Evolutionary conservation across 2,113 vertebrate genomes (phyloP).

Genomic region (Falcunculus frontatus): DNA sequence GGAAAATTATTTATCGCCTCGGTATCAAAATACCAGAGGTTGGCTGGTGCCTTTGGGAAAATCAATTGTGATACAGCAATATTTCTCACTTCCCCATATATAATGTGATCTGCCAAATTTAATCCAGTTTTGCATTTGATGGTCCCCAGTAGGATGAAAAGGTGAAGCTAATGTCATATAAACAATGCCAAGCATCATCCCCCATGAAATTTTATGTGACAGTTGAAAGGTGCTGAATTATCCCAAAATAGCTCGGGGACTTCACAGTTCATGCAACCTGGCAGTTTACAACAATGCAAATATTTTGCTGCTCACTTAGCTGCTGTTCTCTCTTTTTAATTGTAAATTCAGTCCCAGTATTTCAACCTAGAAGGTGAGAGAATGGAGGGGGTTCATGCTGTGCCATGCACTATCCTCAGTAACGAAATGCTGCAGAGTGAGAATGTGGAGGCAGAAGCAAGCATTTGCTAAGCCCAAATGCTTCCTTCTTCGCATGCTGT

Average conservation of each 20-base stretch:
- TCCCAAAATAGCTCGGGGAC: conserved; percentile 40
- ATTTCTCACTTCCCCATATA: conserved; percentile 57
- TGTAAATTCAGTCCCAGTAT: conserved; percentile 5
- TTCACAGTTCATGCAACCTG: conserved; percentile 49
- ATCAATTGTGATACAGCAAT: conserved; percentile 64
- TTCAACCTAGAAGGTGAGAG: background rate
- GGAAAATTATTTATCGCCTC: conserved; percentile 58
- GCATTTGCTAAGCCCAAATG: background rate
- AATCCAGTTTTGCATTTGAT: conserved; percentile 66
- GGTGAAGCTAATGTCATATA: conserved; percentile 66
- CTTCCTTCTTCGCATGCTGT: background rate
- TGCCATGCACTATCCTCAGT: background rate
- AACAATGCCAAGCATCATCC: conserved; percentile 61
- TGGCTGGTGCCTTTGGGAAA: conserved; percentile 60
- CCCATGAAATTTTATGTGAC: conserved; percentile 66
- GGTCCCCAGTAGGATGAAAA: conserved; percentile 62
- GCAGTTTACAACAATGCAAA: conserved; percentile 57
- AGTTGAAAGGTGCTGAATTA: conserved; percentile 68
- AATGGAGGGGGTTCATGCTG: background rate
- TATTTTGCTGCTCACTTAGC: conserved; percentile 54
- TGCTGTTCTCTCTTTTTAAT: conserved; percentile 44
- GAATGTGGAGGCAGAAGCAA: background rate
- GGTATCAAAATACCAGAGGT: conserved; percentile 60
- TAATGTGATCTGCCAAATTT: conserved; percentile 66
- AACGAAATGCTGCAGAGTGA: background rate